Conservation (phyloP, 2,888 invertebrate genomes). For the Hydrotaea cyrtoneurina region DNA sequence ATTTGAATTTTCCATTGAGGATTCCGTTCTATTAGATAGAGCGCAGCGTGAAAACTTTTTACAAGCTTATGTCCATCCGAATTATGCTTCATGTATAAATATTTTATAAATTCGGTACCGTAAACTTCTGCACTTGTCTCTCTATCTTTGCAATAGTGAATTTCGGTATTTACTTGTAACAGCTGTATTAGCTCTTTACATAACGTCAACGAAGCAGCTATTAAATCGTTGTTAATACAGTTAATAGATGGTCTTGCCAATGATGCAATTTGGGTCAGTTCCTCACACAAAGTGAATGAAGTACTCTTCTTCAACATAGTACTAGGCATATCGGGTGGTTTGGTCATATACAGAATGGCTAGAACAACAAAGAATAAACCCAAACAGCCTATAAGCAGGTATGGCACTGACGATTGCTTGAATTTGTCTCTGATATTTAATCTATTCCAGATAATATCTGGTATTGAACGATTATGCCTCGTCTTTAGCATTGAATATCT, state of each 20-base stretch:
- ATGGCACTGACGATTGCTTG: slow-evolving; percentile 67
- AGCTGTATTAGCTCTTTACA: slow-evolving; percentile 85
- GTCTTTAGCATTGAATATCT: slow-evolving; percentile 58
- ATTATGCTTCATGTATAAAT: slow-evolving; percentile 75
- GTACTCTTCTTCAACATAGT: slow-evolving; percentile 80
- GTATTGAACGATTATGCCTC: slow-evolving; percentile 43
- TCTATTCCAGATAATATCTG: slow-evolving; percentile 45
- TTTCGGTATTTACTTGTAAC: slow-evolving; percentile 82
- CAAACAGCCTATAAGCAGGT: slow-evolving; percentile 82
- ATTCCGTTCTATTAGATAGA: slow-evolving; percentile 86
- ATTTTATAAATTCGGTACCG: slow-evolving; percentile 84
- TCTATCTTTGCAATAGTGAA: slow-evolving; percentile 75
- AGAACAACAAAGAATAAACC: slow-evolving; percentile 86
- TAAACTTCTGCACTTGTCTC: slow-evolving; percentile 83
- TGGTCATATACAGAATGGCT: slow-evolving; percentile 86
- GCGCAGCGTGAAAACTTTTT: slow-evolving; percentile 83
- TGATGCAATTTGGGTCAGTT: slow-evolving; percentile 44
- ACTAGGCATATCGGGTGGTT: slow-evolving; percentile 76
- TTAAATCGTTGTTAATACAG: slow-evolving; percentile 85
- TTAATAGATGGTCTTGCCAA: slow-evolving; percentile 52
- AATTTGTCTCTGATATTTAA: slow-evolving; percentile 58
- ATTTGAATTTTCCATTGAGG: slow-evolving; percentile 88
- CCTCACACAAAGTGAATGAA: slow-evolving; percentile 83
- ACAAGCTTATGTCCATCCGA: slow-evolving; percentile 71
- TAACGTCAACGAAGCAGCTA: slow-evolving; percentile 84